phyloP scores from a whole-genome alignment of 2,113 vertebrate species.

The Spea multiplicata region DNA sequence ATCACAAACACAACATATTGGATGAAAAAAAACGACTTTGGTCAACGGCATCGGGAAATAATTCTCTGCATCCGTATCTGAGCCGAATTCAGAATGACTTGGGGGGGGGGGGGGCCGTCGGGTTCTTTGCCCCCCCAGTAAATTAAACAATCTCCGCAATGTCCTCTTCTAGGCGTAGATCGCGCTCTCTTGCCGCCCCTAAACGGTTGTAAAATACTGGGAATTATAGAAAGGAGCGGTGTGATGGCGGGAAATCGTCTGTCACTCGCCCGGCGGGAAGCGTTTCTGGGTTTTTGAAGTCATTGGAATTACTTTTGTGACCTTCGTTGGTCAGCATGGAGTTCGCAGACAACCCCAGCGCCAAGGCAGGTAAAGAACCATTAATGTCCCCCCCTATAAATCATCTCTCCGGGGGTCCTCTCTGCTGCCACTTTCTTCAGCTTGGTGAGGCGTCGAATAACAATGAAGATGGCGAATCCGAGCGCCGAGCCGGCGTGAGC shows the following conservation, averaged over 20 bases:
- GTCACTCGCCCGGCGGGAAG: background rate
- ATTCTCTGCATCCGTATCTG: too few species aligned
- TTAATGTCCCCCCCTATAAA: constrained; percentile 13
- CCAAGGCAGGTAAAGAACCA: background rate
- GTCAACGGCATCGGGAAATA: too few species aligned
- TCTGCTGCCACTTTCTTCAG: background rate
- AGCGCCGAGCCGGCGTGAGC: too few species aligned
- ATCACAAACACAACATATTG: too few species aligned
- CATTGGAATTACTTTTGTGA: background rate
- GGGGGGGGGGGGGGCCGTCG: too few species aligned
- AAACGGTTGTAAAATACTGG: too few species aligned
- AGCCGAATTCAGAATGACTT: too few species aligned
- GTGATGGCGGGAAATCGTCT: background rate
- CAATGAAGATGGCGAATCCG: background rate
- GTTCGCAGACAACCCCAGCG: background rate
- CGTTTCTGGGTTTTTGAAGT: background rate
- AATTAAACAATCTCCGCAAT: too few species aligned
- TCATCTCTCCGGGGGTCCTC: background rate
- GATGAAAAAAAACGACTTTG: too few species aligned
- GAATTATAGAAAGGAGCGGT: background rate
- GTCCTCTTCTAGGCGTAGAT: background rate
- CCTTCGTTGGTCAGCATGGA: constrained; percentile 8
- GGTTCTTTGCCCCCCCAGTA: too few species aligned
- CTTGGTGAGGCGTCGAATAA: constrained; percentile 18
- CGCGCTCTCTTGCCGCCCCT: background rate